Evolutionary conservation across 92 coral and sea anemone genomes (phyloP).

Genomic region (Phymanthus crucifer): DNA sequence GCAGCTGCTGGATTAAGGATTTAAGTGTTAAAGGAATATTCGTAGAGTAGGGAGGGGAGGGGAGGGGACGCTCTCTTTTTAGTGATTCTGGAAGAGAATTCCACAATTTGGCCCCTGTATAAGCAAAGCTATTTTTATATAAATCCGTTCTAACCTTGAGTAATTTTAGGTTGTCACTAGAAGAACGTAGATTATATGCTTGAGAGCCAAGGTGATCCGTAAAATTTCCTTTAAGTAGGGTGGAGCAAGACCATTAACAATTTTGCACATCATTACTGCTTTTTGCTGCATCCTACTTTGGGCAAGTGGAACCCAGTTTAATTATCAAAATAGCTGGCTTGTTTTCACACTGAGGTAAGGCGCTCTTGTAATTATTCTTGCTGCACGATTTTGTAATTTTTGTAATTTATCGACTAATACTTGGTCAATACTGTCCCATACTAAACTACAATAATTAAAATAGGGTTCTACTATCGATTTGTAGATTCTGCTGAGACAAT

Average conservation of each 20-base stretch:
- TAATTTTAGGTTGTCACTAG: conserved; percentile 23
- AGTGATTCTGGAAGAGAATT: conserved; percentile 24
- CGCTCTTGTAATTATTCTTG: conserved; percentile 40
- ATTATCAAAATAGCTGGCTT: conserved; percentile 3
- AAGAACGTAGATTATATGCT: conserved; percentile 27
- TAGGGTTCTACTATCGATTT: conserved; percentile 40
- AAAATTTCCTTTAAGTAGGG: conserved; percentile 25
- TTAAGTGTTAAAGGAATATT: not conserved
- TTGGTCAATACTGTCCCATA: conserved; percentile 47
- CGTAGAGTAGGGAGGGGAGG: not conserved
- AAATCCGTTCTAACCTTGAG: conserved; percentile 31
- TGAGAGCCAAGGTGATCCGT: conserved; percentile 25
- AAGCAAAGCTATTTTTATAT: conserved; percentile 38
- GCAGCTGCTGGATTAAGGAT: not conserved
- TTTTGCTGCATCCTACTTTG: conserved; percentile 24
- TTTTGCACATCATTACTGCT: conserved; percentile 35
- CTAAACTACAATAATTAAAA: conserved; percentile 43
- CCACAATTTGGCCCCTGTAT: conserved; percentile 36
- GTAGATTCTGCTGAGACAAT: conserved; percentile 12
- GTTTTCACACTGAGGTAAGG: conserved; percentile 25
- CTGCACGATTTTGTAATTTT: conserved; percentile 46
- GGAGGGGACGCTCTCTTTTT: not conserved
- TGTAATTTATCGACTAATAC: conserved; percentile 30
- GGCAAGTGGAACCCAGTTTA: conserved; percentile 22
- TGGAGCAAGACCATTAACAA: conserved; percentile 32